Conservation (phyloP, 2,113 vertebrate genomes). For the Limanda limanda region DNA sequence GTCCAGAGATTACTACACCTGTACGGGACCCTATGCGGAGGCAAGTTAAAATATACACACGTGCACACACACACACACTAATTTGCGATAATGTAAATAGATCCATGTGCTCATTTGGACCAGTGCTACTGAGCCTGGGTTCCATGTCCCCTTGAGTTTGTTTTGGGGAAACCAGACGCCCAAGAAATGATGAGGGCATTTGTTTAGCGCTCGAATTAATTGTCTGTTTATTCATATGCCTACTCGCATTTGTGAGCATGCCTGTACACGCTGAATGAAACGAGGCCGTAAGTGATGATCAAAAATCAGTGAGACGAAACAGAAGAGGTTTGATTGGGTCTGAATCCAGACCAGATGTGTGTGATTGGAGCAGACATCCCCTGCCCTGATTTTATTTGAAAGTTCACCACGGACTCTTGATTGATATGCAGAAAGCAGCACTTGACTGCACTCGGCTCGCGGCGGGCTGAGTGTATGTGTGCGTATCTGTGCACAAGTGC, state of each 20-base stretch:
- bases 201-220: not conserved
- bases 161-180: conserved; percentile 4
- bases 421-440: conserved; percentile 41
- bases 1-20: conserved; percentile 92
- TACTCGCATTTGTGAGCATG: conserved; percentile 1
- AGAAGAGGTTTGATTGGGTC: conserved; percentile 8
- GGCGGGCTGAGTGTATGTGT: not conserved
- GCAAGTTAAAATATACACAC: conserved; percentile 71
- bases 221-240: conserved; percentile 3
- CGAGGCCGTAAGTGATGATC: conserved; percentile 27
- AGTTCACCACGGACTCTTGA: conserved; percentile 11
- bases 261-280: not conserved
- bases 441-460: conserved; percentile 14
- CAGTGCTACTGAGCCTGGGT: conserved; percentile 16
- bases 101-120: conserved; percentile 35
- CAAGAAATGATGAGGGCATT: conserved; percentile 18
- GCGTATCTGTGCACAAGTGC: not conserved
- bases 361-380: conserved; percentile 27
- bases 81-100: conserved; percentile 1
- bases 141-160: conserved; percentile 21
- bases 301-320: conserved; percentile 21
- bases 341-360: conserved; percentile 62
- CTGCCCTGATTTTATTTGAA: conserved; percentile 54
- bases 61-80: not conserved
- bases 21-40: conserved; percentile 89